phyloP scores from a whole-genome alignment of 2,797 vertebrate species.

The Microctenopoma steveboyesi region DNA sequence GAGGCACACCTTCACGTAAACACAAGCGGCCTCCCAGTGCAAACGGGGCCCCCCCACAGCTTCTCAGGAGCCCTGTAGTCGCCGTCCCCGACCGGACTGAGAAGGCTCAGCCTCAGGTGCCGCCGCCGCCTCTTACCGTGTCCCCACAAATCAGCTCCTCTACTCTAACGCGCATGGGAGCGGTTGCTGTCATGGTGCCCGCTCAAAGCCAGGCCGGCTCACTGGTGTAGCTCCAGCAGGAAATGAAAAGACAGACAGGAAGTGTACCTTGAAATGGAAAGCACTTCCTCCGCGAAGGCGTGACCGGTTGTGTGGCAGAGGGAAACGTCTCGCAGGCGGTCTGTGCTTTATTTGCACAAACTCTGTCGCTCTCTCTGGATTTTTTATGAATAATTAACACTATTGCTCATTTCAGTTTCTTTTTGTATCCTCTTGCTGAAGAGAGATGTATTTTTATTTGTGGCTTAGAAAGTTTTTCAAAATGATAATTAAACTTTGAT shows the following conservation, averaged over 20 bases:
- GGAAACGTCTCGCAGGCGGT: conserved; percentile 21
- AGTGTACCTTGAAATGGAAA: conserved; percentile 57
- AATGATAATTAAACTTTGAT: not conserved
- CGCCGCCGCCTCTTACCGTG: conserved; percentile 56
- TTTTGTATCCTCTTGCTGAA: conserved; percentile 57
- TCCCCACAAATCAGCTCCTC: conserved; percentile 74
- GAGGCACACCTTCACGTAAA: conserved; percentile 63
- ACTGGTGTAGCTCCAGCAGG: conserved; percentile 84
- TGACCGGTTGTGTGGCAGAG: conserved; percentile 19
- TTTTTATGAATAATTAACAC: conserved; percentile 7
- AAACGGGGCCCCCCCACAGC: conserved; percentile 72
- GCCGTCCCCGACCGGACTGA: conserved; percentile 78
- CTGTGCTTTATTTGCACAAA: conserved; percentile 42
- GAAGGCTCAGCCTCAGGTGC: conserved; percentile 80
- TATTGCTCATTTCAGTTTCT: conserved; percentile 33
- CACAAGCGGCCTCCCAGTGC: conserved; percentile 58
- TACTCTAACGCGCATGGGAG: conserved; percentile 84
- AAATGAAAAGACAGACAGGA: conserved; percentile 19
- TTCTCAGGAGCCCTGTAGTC: conserved; percentile 59
- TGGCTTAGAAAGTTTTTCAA: conserved; percentile 28
- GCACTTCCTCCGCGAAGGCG: conserved; percentile 45
- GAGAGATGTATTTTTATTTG: conserved; percentile 64
- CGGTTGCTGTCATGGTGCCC: conserved; percentile 89
- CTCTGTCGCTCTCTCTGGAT: not conserved
- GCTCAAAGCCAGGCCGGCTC: conserved; percentile 92